Evolutionary conservation across 2,113 vertebrate genomes (phyloP).

Genomic region (Catharus minimus): DNA sequence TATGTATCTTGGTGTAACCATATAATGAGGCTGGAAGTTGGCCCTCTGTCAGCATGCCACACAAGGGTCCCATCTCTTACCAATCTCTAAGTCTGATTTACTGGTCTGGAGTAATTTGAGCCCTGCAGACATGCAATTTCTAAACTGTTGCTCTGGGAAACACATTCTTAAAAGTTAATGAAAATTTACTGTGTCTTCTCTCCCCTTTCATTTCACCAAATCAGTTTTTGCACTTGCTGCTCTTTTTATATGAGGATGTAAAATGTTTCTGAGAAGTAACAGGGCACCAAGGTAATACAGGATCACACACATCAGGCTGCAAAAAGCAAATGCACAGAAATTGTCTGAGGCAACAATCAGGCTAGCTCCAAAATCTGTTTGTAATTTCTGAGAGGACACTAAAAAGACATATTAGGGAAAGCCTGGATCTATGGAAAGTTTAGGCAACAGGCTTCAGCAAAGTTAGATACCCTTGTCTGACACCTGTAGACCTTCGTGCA

Average conservation of each 20-base stretch:
- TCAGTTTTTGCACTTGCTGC: not conserved
- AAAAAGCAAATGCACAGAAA: constrained; percentile 25
- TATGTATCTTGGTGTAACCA: not conserved
- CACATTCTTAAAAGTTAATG: not conserved
- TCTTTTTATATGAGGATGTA: not conserved
- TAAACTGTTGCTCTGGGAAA: not conserved
- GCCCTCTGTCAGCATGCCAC: not conserved
- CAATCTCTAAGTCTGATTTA: not conserved
- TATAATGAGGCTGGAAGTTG: not conserved
- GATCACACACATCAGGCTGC: not conserved
- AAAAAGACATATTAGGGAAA: not conserved
- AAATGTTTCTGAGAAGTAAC: not conserved
- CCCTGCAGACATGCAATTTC: not conserved
- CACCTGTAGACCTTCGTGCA: not conserved
- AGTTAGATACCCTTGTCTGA: not conserved
- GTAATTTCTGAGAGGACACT: not conserved
- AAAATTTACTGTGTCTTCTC: not conserved
- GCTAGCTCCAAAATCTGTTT: not conserved
- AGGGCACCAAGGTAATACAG: not conserved
- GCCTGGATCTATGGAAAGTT: not conserved
- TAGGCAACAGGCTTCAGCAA: not conserved
- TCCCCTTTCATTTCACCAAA: not conserved
- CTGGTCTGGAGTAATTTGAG: not conserved
- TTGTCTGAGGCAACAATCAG: not conserved
- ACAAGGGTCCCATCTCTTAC: not conserved